Base-by-base conservation (phyloP, 1,140 invertebrate genomes). In the Octopus bimaculoides region DNA sequence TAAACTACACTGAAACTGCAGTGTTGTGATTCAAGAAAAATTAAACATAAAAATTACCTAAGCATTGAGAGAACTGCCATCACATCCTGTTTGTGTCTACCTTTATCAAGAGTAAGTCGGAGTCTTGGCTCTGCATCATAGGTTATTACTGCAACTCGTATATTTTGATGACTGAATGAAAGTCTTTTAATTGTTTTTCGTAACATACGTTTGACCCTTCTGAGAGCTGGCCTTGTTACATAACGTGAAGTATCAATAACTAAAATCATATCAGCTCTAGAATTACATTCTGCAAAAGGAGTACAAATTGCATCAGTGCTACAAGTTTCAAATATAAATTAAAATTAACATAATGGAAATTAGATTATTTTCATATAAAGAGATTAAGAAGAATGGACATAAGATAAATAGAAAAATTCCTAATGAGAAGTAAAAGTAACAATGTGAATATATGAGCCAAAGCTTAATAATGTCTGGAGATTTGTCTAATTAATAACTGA, bases 201-300 rank as follows among this genome's bases (percentile, higher is more conserved):
- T 5, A 87, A 26, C 77, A 87, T 86, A 5, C 82, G 75, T 76
- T 85, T 85, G 14, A 87, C 82, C 41, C 81, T 75, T n/a, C 85
- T 79, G n/a, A 88, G 78, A 10, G 86, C 84, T 52, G 66, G 82
- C 17, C 85, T 81, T 52, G 79, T 79, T 17, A 86, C 84, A 80
- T 87, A 87, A 54, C 86, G 81, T 26, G 86, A 87, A 5, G 84
- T 81, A 75, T 88, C 87, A 8, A 88, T 82, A 56, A 84, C 83
- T 81, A 88, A 87, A n/a, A 86, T 84, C n/a, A 88, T 82, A 79
- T 88, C 87, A 54, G 84, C 86, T 52, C 80, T 79, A 4, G 82
- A 78, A 4, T 81, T 79, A 78, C 87, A 88, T 14, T 80, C 87
- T 87, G 78, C 69, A 73, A 41, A 41, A 41, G 26, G 26, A 41